These are phyloP conservation scores for Bombus huntii DNA, from an alignment of 1,140 invertebrate genomes.

Conservation along the genomic window DNA sequence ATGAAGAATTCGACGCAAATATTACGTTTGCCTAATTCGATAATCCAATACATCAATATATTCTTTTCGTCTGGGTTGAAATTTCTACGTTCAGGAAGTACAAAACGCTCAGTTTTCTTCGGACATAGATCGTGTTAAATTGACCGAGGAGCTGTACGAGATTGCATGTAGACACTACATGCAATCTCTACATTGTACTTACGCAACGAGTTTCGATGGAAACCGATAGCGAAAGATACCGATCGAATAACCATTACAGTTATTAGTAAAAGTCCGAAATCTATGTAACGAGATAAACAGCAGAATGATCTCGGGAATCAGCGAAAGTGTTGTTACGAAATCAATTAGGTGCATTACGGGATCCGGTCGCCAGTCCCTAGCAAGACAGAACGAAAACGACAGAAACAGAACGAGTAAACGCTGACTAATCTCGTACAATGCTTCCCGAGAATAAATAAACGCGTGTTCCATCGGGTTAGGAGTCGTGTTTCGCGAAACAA, in stretches of 20 bases:
- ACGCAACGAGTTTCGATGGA: not conserved
- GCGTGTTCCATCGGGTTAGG: slow-evolving; percentile 19
- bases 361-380: not conserved
- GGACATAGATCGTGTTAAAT: not conserved
- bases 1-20: too few relatives aligned
- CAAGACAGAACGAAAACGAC: not conserved
- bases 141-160: not conserved
- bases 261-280: not conserved
- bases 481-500: slow-evolving; percentile 36
- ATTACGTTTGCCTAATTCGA: too few relatives aligned
- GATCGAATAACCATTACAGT: not conserved
- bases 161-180: not conserved
- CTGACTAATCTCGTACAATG: slow-evolving; percentile 55
- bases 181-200: not conserved
- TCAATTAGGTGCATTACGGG: slow-evolving; percentile 22
- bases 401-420: not conserved
- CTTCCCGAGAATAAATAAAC: slow-evolving; percentile 9
- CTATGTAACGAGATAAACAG: not conserved
- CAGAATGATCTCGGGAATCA: not conserved
- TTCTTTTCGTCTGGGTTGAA: too few relatives aligned
- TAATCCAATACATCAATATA: too few relatives aligned
- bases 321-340: slow-evolving; percentile 31
- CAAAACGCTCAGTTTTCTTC: not conserved
- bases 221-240: not conserved
- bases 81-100: not conserved